Base-by-base conservation (phyloP, 1,140 invertebrate genomes). In the Aphidius ervi region DNA sequence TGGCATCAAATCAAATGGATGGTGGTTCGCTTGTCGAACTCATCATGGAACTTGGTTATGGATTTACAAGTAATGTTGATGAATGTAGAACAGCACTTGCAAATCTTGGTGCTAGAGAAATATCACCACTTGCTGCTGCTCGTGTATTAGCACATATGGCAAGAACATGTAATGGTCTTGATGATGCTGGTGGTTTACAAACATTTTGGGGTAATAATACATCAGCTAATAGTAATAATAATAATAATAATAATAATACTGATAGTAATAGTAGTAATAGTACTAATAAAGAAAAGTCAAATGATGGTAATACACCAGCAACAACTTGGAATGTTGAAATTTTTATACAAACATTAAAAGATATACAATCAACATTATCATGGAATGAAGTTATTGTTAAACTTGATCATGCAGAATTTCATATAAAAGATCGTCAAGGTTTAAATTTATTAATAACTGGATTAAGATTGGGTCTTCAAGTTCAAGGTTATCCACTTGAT, bases 351-450 rank as follows among this genome's bases (percentile, higher is more conserved):
- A 87, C 91, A 45, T 74, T 97, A 7, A 94, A 95, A 76, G 95
- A 97, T 74, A 80, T 94, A 80, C 77, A 80, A 63, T 88, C 91
- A 7, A 89, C 87, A 68, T 74, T 98, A 42, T 88, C 89, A 68
- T 98, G 95, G 94, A 93, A 89, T 70, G 95, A 97, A 69, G 93
- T 98, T 0, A 88, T 97, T 50, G 74, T 87, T 58, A 92, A 97
- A 74, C 76, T 97, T 41, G 96, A 99, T 74, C 91, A 97, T 76
- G 82, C 88, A 8, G 92, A 93, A 61, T 98, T 98, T 71, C 72
- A 92, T 9, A 84, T 98, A 2, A 89, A 92, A 68, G 93, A 95
- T 76, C 85, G 94, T 65, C 86, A 88, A 70, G 92, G 92, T 10
- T 81, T 98, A 42, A 87, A 84, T 68, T 74, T 97, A 5, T 74